Percentiles rank a stretch among this genome's conserved stretches.
These are phyloP conservation scores for Mormyrops attenuatus DNA, from an alignment of 2,797 vertebrate genomes.

Conservation along the genomic window DNA sequence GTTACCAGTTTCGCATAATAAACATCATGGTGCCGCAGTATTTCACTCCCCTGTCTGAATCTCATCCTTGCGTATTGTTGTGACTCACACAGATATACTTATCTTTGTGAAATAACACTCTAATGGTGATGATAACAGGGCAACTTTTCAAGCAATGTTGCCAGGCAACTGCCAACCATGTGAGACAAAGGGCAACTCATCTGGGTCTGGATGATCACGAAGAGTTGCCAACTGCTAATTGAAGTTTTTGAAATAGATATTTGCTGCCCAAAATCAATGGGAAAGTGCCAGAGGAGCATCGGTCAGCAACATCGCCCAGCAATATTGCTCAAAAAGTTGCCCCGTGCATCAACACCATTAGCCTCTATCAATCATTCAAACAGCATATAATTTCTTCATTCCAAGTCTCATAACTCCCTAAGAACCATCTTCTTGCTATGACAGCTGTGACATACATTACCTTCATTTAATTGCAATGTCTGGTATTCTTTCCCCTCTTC, in stretches of 20 bases:
- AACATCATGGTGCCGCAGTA: neutral
- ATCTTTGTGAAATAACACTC: neutral
- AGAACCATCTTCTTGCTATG: neutral
- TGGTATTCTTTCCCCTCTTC: neutral
- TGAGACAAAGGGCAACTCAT: neutral
- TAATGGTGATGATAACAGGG: neutral
- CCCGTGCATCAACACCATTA: neutral
- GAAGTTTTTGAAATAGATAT: neutral
- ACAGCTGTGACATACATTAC: neutral
- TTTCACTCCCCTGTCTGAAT: neutral
- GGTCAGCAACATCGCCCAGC: neutral
- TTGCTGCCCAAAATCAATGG: neutral
- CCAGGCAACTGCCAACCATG: neutral
- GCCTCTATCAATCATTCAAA: neutral
- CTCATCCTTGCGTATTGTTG: neutral
- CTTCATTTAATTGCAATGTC: neutral
- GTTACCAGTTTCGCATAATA: neutral
- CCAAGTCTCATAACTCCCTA: neutral
- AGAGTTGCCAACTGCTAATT: neutral
- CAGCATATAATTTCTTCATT: neutral
- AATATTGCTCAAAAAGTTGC: neutral
- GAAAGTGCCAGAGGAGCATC: neutral
- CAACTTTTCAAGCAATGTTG: neutral
- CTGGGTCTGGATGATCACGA: neutral
- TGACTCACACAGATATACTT: neutral